phyloP scores from a whole-genome alignment of 2,113 vertebrate genomes.

The Bufo bufo region DNA sequence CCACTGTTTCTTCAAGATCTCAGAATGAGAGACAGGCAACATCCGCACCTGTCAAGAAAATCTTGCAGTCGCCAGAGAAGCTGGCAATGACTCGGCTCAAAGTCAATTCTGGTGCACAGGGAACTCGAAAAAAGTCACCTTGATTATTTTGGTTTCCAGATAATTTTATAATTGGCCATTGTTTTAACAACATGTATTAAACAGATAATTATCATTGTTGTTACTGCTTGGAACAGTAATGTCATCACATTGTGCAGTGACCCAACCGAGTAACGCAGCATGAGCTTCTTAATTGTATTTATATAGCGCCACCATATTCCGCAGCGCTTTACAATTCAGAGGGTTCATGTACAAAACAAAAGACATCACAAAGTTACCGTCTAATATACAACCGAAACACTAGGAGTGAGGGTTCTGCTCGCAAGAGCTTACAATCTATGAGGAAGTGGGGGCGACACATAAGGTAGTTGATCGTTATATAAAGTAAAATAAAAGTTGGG shows the following conservation, averaged over 20 bases:
- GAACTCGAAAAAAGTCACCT: neutral
- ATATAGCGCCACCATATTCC: too few species aligned
- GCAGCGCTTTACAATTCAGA: too few species aligned
- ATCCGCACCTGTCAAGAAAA: neutral
- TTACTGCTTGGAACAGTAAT: neutral
- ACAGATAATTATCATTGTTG: conserved; percentile 17
- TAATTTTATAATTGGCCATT: neutral
- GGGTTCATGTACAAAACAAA: too few species aligned
- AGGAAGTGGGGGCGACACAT: too few species aligned
- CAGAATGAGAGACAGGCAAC: neutral
- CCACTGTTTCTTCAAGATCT: neutral
- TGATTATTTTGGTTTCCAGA: neutral
- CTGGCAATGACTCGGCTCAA: neutral
- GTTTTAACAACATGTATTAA: conserved; percentile 32
- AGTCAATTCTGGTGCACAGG: neutral
- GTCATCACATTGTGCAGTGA: neutral
- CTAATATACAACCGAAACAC: too few species aligned
- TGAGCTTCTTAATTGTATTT: neutral
- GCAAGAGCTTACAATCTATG: too few species aligned
- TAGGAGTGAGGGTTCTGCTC: too few species aligned
- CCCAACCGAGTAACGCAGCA: neutral
- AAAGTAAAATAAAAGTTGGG: too few species aligned
- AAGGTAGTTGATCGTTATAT: too few species aligned
- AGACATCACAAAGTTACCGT: too few species aligned
- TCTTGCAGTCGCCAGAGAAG: neutral